Conservation (phyloP, 2,797 vertebrate genomes). For the Sarcophilus harrisii region DNA sequence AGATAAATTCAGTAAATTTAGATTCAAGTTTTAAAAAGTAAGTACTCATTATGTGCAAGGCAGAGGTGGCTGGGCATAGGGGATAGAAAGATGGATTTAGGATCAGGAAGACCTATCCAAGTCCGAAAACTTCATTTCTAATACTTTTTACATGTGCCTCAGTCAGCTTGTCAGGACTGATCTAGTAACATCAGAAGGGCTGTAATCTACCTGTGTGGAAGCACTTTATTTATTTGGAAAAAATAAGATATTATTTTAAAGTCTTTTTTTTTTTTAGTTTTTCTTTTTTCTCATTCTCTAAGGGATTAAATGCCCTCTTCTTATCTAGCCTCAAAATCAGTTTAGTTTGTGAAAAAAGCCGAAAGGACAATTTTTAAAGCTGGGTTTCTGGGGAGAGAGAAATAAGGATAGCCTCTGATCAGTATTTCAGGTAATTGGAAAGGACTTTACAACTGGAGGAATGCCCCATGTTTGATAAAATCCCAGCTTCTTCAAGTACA, state of each 20-base stretch:
- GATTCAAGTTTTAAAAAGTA: background rate
- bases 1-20: no score
- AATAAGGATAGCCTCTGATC: background rate
- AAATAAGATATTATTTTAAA: no score
- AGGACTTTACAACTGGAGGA: background rate
- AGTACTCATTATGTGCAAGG: background rate
- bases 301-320: background rate
- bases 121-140: no score
- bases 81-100: background rate
- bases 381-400: background rate
- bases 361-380: background rate
- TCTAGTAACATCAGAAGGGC: background rate
- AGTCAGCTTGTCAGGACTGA: background rate
- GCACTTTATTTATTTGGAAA: background rate
- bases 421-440: background rate
- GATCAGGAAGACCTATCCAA: background rate
- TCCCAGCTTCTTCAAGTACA: background rate
- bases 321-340: background rate
- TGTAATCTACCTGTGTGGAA: no score
- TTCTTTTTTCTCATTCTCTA: background rate
- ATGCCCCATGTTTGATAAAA: background rate
- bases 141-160: background rate
- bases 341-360: background rate
- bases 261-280: no score
- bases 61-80: background rate